A percentile compares a stretch with the other conserved stretches of the same genome.
These are phyloP conservation scores for Rhegmatorhina hoffmannsi DNA, from an alignment of 2,113 vertebrate genomes.

Conservation along the genomic window DNA sequence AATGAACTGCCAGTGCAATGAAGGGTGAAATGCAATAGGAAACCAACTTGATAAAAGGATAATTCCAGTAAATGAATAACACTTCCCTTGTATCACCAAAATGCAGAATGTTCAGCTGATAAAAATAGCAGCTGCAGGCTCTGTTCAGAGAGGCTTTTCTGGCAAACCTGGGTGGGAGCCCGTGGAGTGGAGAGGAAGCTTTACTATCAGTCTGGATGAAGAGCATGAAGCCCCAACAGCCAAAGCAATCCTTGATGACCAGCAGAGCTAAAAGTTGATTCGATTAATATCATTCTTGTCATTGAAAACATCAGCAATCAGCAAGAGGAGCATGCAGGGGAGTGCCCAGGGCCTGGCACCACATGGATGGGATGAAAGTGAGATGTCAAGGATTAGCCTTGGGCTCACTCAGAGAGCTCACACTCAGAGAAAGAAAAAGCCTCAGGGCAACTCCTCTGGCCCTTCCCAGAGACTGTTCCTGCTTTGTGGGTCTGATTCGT, in stretches of 20 bases:
- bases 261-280: background rate
- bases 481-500: background rate
- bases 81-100: constrained; percentile 39
- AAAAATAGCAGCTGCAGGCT: background rate
- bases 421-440: background rate
- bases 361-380: accelerated
- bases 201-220: background rate
- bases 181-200: background rate
- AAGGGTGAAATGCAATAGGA: constrained; percentile 70
- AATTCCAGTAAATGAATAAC: constrained; percentile 72
- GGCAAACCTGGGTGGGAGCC: background rate
- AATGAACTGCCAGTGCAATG: constrained; percentile 47
- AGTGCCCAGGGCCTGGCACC: background rate
- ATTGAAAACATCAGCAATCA: background rate
- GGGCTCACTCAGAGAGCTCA: background rate
- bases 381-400: background rate
- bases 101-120: background rate
- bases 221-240: background rate
- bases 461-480: background rate
- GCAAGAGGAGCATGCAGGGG: background rate
- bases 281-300: background rate
- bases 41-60: constrained; percentile 68
- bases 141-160: background rate
- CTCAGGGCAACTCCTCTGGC: background rate
- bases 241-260: background rate